Evolutionary conservation across 2,888 invertebrate species (phyloP).

Genomic region (Elgonia sp.): DNA sequence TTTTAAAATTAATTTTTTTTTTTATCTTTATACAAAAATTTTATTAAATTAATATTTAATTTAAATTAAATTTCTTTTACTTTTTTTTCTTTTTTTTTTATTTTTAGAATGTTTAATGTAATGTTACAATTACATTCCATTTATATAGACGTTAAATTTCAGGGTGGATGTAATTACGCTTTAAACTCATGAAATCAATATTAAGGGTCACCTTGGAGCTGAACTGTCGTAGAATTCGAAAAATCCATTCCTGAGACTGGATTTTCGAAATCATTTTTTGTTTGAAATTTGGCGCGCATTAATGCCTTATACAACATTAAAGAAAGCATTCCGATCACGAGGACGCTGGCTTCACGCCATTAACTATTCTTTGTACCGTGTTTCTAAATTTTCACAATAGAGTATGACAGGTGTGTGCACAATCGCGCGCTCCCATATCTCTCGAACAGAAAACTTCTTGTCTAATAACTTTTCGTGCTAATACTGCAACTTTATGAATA

Average conservation of each 20-base stretch:
- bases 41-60: no score
- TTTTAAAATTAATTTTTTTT: no score
- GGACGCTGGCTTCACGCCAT: slow-evolving; percentile 57
- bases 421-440: background rate
- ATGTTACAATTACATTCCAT: background rate
- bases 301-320: slow-evolving; percentile 17
- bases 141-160: slow-evolving; percentile 5
- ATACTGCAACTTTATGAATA: no score
- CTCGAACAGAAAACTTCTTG: no score
- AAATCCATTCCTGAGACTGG: background rate
- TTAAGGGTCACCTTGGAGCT: slow-evolving; percentile 42
- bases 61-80: no score
- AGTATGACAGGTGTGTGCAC: slow-evolving; percentile 11
- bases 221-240: slow-evolving; percentile 26
- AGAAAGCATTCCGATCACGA: slow-evolving; percentile 55
- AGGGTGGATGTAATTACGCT: slow-evolving; percentile 10
- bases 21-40: no score
- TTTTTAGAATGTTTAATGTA: background rate
- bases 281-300: slow-evolving; percentile 44
- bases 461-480: no score
- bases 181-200: slow-evolving; percentile 45
- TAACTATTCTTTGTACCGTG: slow-evolving; percentile 22
- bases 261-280: slow-evolving; percentile 21
- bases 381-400: slow-evolving; percentile 50
- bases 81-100: no score